Evolutionary conservation across 2,797 vertebrate species (phyloP).

Genomic region (Melopsittacus undulatus): DNA sequence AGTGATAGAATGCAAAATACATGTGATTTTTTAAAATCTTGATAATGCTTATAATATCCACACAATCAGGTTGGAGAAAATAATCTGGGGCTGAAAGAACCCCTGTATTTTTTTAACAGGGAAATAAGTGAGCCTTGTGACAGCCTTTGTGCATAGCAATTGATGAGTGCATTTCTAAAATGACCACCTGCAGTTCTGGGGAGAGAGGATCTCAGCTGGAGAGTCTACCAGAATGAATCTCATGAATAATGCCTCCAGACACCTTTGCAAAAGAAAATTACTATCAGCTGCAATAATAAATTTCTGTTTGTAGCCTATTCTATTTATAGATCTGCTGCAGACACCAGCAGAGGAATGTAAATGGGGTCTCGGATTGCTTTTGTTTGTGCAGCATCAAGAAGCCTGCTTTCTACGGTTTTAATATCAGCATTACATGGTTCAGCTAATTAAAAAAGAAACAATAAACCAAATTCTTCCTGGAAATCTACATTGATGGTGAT

Average conservation of each 20-base stretch:
- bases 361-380: conserved; percentile 19
- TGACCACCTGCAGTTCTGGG: conserved; percentile 51
- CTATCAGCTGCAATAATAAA: conserved; percentile 65
- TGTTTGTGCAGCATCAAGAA: neutral
- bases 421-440: neutral
- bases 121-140: conserved; percentile 47
- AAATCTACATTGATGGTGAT: neutral
- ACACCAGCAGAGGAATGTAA: conserved; percentile 35
- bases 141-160: conserved; percentile 10
- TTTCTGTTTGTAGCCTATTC: conserved; percentile 60
- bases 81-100: conserved; percentile 24
- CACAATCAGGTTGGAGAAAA: conserved; percentile 26
- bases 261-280: conserved; percentile 67
- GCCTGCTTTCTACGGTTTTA: conserved; percentile 12
- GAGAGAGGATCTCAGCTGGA: conserved; percentile 58
- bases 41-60: conserved; percentile 26
- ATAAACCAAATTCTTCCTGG: neutral
- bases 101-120: conserved; percentile 38
- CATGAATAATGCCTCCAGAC: conserved; percentile 70
- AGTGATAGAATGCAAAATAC: conserved; percentile 24
- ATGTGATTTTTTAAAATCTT: conserved; percentile 6
- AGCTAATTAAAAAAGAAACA: conserved; percentile 21
- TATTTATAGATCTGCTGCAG: conserved; percentile 64
- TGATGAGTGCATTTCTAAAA: conserved; percentile 67
- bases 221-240: conserved; percentile 56